Percentiles rank a stretch among this genome's conserved stretches.
These are phyloP conservation scores for Belonocnema kinseyi DNA, from an alignment of 1,140 invertebrate genomes.

Conservation along the genomic window DNA sequence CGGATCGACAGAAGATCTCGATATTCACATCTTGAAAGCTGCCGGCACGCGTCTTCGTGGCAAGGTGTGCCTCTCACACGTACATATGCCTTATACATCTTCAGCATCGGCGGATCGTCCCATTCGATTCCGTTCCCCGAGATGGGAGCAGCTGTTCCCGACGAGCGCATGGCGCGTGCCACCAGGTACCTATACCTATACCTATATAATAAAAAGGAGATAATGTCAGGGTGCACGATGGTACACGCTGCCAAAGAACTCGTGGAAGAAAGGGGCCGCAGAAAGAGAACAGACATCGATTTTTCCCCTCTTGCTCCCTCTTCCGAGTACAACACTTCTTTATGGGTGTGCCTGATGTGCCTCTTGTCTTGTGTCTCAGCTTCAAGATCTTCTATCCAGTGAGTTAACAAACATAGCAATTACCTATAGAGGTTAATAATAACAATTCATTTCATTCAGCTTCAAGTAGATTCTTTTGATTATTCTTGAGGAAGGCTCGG, in stretches of 20 bases:
- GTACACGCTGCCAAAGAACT: conserved; percentile 59
- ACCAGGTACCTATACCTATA: conserved; percentile 69
- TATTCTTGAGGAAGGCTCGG: conserved; percentile 42
- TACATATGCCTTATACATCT: conserved; percentile 45
- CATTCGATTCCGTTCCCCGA: conserved; percentile 45
- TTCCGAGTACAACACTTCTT: neutral
- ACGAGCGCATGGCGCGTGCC: conserved; percentile 72
- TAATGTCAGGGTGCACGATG: conserved; percentile 69
- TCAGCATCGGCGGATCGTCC: conserved; percentile 46
- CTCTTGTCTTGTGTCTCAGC: no score
- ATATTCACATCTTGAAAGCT: conserved; percentile 70
- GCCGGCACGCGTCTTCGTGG: conserved; percentile 67
- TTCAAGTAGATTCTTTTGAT: conserved; percentile 40
- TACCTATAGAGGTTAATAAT: no score
- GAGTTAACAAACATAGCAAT: no score
- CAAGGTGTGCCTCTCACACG: conserved; percentile 70
- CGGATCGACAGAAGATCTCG: conserved; percentile 58
- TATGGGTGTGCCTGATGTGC: no score
- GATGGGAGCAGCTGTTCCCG: conserved; percentile 70
- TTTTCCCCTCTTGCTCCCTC: conserved; percentile 30
- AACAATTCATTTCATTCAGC: no score
- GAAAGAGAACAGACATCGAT: conserved; percentile 47
- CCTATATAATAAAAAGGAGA: conserved; percentile 72
- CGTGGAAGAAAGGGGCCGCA: conserved; percentile 50
- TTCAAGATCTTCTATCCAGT: no score